phyloP scores from a whole-genome alignment of 1,140 invertebrate species.

The Stenopsyche tienmushanensis region DNA sequence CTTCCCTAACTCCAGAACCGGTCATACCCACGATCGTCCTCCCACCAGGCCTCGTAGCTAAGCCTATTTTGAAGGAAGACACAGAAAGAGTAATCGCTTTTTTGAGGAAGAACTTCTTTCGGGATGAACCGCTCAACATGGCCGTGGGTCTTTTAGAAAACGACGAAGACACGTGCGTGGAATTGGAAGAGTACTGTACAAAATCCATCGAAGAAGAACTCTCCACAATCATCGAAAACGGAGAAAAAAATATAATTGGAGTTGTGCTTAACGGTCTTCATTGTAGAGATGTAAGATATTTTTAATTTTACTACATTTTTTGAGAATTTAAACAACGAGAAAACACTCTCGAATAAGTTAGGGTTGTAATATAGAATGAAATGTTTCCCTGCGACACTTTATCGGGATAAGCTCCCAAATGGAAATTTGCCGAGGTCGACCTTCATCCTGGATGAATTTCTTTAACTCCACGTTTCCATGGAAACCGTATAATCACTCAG shows the following conservation, averaged over 20 bases:
- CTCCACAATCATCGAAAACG: constrained; percentile 63
- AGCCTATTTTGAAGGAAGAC: constrained; percentile 45
- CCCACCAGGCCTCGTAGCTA: constrained; percentile 12
- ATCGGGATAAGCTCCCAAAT: too few species aligned
- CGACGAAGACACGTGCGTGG: constrained; percentile 61
- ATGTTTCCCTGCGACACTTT: background rate
- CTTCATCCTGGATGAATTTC: too few species aligned
- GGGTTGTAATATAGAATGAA: background rate
- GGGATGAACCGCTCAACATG: constrained; percentile 70
- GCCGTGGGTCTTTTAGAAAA: constrained; percentile 61
- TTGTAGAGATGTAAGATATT: constrained; percentile 7
- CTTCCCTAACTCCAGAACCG: background rate
- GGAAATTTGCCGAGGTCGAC: constrained; percentile 1
- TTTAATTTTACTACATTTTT: background rate
- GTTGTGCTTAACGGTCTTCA: constrained; percentile 11
- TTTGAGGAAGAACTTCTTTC: constrained; percentile 64
- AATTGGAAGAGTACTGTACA: constrained; percentile 66
- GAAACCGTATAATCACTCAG: background rate
- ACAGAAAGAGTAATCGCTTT: constrained; percentile 58
- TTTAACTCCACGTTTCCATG: constrained; percentile 10
- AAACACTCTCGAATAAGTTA: background rate
- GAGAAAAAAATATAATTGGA: constrained; percentile 59
- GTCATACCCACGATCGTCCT: background rate
- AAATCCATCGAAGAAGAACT: constrained; percentile 60
- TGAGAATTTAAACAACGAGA: background rate